Evolutionary conservation across 1,140 invertebrate genomes (phyloP).

Genomic region (Drosophila bocqueti): DNA sequence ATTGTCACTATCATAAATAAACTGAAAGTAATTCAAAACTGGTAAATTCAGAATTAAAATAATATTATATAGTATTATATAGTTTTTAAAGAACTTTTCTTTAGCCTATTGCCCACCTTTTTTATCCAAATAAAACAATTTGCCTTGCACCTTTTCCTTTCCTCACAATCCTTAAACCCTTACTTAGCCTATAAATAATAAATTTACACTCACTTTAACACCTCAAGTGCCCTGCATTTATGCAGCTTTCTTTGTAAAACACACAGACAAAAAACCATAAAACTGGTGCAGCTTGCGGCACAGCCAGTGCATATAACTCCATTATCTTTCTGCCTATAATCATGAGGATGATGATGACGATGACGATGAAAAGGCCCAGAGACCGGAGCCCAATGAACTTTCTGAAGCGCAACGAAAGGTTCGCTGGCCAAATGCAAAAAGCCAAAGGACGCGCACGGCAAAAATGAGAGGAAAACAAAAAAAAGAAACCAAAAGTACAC

Average conservation of each 20-base stretch:
- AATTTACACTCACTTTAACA: conserved; percentile 64
- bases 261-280: conserved; percentile 13
- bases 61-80: too few relatives aligned
- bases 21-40: too few relatives aligned
- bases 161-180: not conserved
- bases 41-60: too few relatives aligned
- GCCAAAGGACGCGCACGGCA: conserved; percentile 70
- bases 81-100: too few relatives aligned
- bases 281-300: conserved; percentile 46
- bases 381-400: conserved; percentile 71
- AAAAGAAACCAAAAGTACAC: conserved; percentile 71
- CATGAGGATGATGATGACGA: not conserved
- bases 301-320: conserved; percentile 32
- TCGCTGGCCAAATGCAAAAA: conserved; percentile 62
- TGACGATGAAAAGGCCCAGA: conserved; percentile 31
- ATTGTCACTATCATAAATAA: too few relatives aligned
- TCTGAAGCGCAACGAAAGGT: conserved; percentile 80
- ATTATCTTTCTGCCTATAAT: conserved; percentile 23
- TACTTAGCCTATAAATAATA: conserved; percentile 21
- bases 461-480: conserved; percentile 14
- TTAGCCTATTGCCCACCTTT: too few relatives aligned
- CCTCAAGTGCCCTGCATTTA: conserved; percentile 34
- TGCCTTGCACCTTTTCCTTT: not conserved
- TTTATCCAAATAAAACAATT: too few relatives aligned
- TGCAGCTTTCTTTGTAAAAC: conserved; percentile 5